phyloP scores from a whole-genome alignment of 53 echinoderm and acorn worm species.

The Arbacia lixula region DNA sequence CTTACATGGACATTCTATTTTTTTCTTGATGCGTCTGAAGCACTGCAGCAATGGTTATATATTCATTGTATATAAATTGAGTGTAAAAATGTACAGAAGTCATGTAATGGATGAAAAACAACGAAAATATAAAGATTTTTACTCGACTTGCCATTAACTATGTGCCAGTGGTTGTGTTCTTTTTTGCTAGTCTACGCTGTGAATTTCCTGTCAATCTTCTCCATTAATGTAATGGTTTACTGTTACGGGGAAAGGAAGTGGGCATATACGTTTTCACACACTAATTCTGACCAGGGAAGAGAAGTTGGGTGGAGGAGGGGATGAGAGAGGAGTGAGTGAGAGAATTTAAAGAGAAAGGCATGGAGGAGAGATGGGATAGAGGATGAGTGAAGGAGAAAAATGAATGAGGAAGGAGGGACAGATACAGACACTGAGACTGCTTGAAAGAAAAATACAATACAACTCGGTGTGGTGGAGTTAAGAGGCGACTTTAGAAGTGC shows the following conservation, averaged over 20 bases:
- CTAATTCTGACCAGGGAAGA: too few relatives aligned
- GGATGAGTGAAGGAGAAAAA: not conserved
- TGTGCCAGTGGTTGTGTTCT: not conserved
- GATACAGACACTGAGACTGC: too few relatives aligned
- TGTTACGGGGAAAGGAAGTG: too few relatives aligned
- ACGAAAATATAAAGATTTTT: constrained; percentile 50
- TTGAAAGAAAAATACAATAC: too few relatives aligned
- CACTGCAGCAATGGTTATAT: constrained; percentile 22
- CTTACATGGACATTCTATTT: constrained; percentile 17
- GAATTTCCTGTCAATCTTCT: not conserved
- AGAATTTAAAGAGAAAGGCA: not conserved
- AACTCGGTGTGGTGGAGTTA: too few relatives aligned
- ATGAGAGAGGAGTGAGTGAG: not conserved
- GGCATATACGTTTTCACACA: too few relatives aligned
- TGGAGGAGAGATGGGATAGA: not conserved
- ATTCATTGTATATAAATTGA: constrained; percentile 33
- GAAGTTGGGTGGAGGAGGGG: not conserved
- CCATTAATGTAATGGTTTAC: not conserved
- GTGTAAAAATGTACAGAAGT: constrained; percentile 47
- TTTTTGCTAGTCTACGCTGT: not conserved
- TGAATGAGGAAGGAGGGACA: not conserved
- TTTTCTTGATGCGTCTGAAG: constrained; percentile 13
- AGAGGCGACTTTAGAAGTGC: too few relatives aligned
- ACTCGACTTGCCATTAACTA: constrained; percentile 47
- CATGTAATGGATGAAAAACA: constrained; percentile 28